Evolutionary conservation across 23 tunicate genomes (phyloP).

Genomic region (Trididemnum nubilum): DNA sequence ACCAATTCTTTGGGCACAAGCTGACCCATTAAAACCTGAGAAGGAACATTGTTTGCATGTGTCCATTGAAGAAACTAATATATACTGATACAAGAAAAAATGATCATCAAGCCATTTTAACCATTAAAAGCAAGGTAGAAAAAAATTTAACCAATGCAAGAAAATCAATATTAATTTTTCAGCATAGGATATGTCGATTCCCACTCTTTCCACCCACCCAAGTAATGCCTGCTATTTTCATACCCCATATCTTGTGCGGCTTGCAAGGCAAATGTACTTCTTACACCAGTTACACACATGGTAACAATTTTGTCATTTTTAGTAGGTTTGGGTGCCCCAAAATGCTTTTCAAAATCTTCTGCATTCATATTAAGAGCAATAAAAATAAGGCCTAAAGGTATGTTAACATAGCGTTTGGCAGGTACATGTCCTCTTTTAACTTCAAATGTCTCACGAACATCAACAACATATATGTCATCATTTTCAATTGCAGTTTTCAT

Average conservation of each 20-base stretch:
- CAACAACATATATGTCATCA: conserved; percentile 62
- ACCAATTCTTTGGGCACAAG: too few species aligned
- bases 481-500: conserved; percentile 45
- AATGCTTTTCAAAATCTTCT: conserved; percentile 59
- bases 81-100: too few species aligned
- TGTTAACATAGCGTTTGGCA: conserved; percentile 58
- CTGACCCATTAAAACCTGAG: too few species aligned
- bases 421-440: conserved; percentile 65
- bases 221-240: conserved; percentile 59
- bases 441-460: conserved; percentile 76
- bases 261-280: conserved; percentile 71
- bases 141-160: too few species aligned
- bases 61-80: too few species aligned
- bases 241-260: conserved; percentile 50
- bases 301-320: conserved; percentile 61
- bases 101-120: too few species aligned
- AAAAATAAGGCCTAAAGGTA: conserved; percentile 57
- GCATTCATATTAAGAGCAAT: conserved; percentile 46
- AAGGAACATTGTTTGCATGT: too few species aligned
- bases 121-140: too few species aligned
- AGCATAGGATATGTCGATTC: conserved; percentile 5
- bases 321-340: conserved; percentile 43
- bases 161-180: too few species aligned
- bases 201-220: conserved; percentile 80
- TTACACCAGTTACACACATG: conserved; percentile 66